Base-by-base conservation (phyloP, 2,888 invertebrate genomes). In the Spicauda simplicius region DNA sequence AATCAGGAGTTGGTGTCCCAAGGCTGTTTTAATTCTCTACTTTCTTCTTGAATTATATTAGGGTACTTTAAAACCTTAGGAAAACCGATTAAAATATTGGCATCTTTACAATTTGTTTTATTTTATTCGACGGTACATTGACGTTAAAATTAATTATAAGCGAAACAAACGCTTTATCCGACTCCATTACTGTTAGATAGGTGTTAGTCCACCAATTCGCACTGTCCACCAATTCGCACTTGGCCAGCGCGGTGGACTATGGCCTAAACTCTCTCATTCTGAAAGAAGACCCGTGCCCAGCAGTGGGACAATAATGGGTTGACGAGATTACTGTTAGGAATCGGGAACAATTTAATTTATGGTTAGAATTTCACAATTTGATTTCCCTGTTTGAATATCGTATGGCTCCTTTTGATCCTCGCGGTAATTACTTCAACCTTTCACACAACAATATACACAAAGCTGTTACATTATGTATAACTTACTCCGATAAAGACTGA, bases 361-460 rank as follows among this genome's bases (percentile, higher is more conserved):
- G 20, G 58, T 58, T 45, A 58, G 58, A 25, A 62, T 37, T 62
- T 62, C 54, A 61, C 37, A 48, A 20, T 61, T 61, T 61, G n/a
- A 53, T 3, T 14, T 45, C 16, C 45, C 41, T 16, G 12, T 52
- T 52, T 61, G 37, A n/a, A 10, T 53, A 14, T 53, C 20, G 14
- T 58, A 30, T 14, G 2, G n/a, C 30, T 11, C 50, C n/a, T 50
- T 56, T 16, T 16, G 8, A 30, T 2, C 16, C 30, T 33, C 18
- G 33, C 30, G 16, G 16, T 18, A 45, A 41, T 55, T 33, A 55
- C n/a, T 55, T 33, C 16, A 55, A 55, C 16, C 33, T 16, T 55
- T 10, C 11, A 55, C 33, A 55, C 18, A 33, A 33, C 55, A 55
- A 18, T 55, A 33, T 55, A 6, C 16, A 16, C 50, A n/a, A n/a